Percentiles rank a stretch among this genome's conserved stretches.
Conservation (phyloP, 2,888 invertebrate genomes). For the Pyrrhia umbra region DNA sequence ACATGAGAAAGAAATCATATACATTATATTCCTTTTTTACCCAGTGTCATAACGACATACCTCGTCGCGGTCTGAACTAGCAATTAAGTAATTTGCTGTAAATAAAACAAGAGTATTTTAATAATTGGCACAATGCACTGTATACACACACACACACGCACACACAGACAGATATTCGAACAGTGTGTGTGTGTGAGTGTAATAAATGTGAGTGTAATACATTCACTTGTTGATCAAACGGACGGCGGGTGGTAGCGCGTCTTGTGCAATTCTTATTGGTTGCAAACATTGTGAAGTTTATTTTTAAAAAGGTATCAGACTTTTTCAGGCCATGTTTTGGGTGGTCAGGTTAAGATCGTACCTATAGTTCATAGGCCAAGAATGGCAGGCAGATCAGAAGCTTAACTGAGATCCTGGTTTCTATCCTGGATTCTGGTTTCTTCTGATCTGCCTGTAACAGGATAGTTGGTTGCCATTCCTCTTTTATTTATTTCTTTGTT, state of each 20-base stretch:
- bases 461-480: too few species aligned
- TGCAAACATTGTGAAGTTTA: constrained; percentile 2
- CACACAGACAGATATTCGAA: too few species aligned
- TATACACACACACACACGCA: neutral
- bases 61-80: constrained; percentile 37
- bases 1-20: neutral
- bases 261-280: constrained; percentile 39
- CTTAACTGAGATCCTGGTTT: too few species aligned
- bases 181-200: neutral
- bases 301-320: too few species aligned
- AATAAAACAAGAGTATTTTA: constrained; percentile 41
- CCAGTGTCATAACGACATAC: constrained; percentile 7
- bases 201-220: constrained; percentile 6
- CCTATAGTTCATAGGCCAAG: neutral
- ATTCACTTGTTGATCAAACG: constrained; percentile 53
- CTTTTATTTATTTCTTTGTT: too few species aligned
- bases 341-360: too few species aligned
- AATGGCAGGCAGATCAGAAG: too few species aligned
- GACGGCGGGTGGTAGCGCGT: constrained; percentile 1
- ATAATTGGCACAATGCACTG: constrained; percentile 1
- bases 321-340: too few species aligned
- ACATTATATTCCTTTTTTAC: constrained; percentile 1
- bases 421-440: too few species aligned
- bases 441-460: too few species aligned
- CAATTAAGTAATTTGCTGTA: constrained; percentile 30